Evolutionary conservation across 2,888 invertebrate genomes (phyloP).

Genomic region (Hoplodrina blanda): DNA sequence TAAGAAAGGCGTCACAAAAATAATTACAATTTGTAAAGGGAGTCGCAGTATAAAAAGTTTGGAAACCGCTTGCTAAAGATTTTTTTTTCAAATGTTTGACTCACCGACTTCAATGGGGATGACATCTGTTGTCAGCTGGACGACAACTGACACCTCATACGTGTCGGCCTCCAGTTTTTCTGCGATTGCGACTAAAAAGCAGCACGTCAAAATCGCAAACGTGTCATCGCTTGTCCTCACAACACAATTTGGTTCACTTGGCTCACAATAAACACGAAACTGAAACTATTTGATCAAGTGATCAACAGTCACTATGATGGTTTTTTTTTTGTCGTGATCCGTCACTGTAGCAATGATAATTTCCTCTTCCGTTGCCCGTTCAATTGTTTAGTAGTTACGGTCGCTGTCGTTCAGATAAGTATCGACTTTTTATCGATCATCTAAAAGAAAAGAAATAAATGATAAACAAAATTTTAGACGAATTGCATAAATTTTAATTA

Average conservation of each 20-base stretch:
- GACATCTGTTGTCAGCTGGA: conserved; percentile 91
- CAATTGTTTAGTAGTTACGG: conserved; percentile 55
- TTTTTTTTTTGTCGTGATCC: conserved; percentile 57
- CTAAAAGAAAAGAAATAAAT: conserved; percentile 52
- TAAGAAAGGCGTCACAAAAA: no score
- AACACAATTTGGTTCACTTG: conserved; percentile 44
- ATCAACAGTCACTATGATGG: conserved; percentile 50
- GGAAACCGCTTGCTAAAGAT: not conserved
- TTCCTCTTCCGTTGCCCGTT: conserved; percentile 66
- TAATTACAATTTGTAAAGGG: no score
- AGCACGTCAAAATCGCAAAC: conserved; percentile 66
- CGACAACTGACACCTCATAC: conserved; percentile 90
- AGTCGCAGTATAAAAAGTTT: no score
- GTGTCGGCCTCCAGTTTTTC: conserved; percentile 89
- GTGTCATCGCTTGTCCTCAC: conserved; percentile 70
- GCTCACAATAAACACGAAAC: conserved; percentile 60
- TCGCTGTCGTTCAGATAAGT: conserved; percentile 61
- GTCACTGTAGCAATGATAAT: conserved; percentile 61
- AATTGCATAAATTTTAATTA: not conserved
- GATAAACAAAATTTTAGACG: conserved; percentile 2
- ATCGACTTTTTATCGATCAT: conserved; percentile 60
- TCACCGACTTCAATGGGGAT: conserved; percentile 86
- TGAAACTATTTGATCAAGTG: conserved; percentile 51
- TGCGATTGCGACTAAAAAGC: conserved; percentile 65
- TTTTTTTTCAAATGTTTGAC: conserved; percentile 61